Conservation (phyloP, 2,888 invertebrate genomes). For the Drosophila hawaiiensis region DNA sequence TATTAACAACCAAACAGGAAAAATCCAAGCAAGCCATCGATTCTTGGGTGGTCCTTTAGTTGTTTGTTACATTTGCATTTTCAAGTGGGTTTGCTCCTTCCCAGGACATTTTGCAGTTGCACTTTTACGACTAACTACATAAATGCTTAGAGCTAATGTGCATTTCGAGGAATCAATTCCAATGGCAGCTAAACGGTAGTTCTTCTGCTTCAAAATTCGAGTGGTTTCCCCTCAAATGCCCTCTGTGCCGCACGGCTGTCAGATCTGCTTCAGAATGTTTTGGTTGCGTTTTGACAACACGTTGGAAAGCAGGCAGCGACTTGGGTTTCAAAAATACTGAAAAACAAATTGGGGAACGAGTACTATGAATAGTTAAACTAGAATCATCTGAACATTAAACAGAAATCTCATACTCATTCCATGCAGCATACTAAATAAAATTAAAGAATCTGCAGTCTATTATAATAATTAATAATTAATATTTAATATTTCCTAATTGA, state of each 20-base stretch:
- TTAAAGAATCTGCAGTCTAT: background rate
- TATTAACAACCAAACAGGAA: conserved; percentile 21
- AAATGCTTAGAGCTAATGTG: conserved; percentile 45
- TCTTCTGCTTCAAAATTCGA: conserved; percentile 36
- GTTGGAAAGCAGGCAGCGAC: conserved; percentile 15
- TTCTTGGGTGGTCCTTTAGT: conserved; percentile 61
- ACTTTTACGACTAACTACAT: conserved; percentile 49
- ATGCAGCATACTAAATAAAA: background rate
- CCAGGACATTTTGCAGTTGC: conserved; percentile 54
- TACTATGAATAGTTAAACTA: background rate
- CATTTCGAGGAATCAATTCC: conserved; percentile 57
- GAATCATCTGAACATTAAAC: background rate
- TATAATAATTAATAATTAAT: too few species aligned
- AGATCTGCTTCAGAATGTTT: conserved; percentile 52
- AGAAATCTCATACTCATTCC: background rate
- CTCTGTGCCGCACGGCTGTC: conserved; percentile 47
- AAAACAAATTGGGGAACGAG: conserved; percentile 11
- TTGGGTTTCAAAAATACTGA: conserved; percentile 46
- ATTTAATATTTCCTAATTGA: background rate
- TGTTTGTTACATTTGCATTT: conserved; percentile 35
- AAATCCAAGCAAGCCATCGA: background rate
- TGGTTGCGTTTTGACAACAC: conserved; percentile 71
- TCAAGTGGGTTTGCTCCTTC: conserved; percentile 38
- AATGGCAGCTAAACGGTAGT: conserved; percentile 65
- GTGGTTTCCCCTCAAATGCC: conserved; percentile 66